These are phyloP conservation scores for Panzeria rudis DNA, from an alignment of 2,888 invertebrate species.

Conservation along the genomic window DNA sequence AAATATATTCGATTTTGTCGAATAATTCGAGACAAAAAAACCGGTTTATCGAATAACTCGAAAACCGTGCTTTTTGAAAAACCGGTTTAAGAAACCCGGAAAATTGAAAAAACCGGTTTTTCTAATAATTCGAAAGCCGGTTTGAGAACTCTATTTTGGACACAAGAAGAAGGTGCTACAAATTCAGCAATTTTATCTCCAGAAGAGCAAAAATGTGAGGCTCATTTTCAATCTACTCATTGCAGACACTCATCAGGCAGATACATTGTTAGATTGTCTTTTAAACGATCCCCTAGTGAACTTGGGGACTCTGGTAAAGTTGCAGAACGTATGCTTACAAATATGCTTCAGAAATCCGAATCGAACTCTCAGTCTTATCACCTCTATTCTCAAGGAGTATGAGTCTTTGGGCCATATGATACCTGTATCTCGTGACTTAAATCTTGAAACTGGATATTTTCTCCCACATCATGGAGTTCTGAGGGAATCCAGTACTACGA, in stretches of 20 bases:
- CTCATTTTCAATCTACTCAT: conserved; percentile 2
- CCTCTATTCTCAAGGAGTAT: conserved; percentile 11
- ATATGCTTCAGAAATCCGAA: conserved; percentile 25
- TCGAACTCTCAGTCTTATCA: background rate
- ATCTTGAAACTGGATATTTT: conserved; percentile 4
- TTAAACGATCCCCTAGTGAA: background rate
- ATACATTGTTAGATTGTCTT: conserved; percentile 33
- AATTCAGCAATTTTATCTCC: background rate
- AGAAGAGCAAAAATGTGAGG: conserved; percentile 23
- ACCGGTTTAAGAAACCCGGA: too few relatives aligned
- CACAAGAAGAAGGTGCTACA: conserved; percentile 27
- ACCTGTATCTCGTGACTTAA: background rate
- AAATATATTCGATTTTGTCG: too few relatives aligned
- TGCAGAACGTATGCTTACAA: conserved; percentile 9
- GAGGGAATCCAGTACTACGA: conserved; percentile 16
- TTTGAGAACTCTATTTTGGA: too few relatives aligned
- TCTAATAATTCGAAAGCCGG: too few relatives aligned
- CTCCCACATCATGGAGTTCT: conserved; percentile 51
- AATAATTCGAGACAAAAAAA: too few relatives aligned
- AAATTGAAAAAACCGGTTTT: too few relatives aligned
- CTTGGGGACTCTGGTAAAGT: conserved; percentile 9
- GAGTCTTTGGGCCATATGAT: conserved; percentile 27
- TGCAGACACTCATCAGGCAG: conserved; percentile 15
- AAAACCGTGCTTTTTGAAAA: too few relatives aligned
- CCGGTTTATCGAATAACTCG: too few relatives aligned